Percentiles rank a stretch among this genome's conserved stretches.
Conservation (phyloP, 2,888 invertebrate species). For the Germaria angustata region DNA sequence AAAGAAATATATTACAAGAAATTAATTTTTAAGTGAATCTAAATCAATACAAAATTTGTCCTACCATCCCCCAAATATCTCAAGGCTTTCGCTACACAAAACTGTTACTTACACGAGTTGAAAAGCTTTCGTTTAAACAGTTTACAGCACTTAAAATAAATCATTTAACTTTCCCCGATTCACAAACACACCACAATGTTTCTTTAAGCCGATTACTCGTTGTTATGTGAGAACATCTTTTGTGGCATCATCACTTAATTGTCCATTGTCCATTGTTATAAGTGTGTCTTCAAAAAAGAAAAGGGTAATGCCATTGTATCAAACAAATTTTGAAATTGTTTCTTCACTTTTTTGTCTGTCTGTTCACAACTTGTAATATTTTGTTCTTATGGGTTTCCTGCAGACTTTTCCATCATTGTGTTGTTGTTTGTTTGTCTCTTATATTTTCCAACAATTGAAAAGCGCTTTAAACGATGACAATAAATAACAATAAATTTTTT, state of each 20-base stretch:
- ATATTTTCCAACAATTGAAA: slow-evolving; percentile 73
- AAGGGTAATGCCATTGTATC: not conserved
- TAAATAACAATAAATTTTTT: slow-evolving; percentile 77
- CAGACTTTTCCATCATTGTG: not conserved
- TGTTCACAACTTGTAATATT: slow-evolving; percentile 17
- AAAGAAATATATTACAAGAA: too few relatives aligned
- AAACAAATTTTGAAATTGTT: not conserved
- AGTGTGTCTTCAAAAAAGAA: not conserved
- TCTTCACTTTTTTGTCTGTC: not conserved
- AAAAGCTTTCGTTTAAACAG: too few relatives aligned
- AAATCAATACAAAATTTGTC: too few relatives aligned
- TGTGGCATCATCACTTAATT: not conserved
- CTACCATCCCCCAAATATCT: too few relatives aligned
- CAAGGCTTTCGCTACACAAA: too few relatives aligned
- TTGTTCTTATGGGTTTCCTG: not conserved
- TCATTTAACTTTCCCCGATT: not conserved
- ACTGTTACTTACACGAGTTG: too few relatives aligned
- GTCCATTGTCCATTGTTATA: not conserved
- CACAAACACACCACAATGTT: not conserved
- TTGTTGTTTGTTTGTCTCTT: slow-evolving; percentile 55
- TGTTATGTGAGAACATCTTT: not conserved
- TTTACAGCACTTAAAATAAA: too few relatives aligned
- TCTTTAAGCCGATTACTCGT: not conserved
- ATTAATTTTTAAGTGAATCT: too few relatives aligned
- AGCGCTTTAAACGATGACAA: slow-evolving; percentile 76